Evolutionary conservation across 2,113 vertebrate species (phyloP).

Genomic region (Chamaetylas fuelleborni): DNA sequence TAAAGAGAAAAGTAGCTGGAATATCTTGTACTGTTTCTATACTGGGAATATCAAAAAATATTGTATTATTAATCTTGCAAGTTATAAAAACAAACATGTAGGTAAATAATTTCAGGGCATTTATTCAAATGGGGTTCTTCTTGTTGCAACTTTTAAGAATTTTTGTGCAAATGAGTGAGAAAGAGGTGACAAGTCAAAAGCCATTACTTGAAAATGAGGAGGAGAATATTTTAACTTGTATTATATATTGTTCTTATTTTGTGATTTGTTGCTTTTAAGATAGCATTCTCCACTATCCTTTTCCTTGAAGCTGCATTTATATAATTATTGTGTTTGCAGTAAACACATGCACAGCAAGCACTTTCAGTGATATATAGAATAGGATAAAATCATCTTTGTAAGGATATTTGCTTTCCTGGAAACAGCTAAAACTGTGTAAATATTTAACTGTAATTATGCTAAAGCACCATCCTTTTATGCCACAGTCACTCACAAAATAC

Average conservation of each 20-base stretch:
- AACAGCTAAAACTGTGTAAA: slow-evolving; percentile 55
- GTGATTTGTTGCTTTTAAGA: background rate
- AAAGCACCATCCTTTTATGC: slow-evolving; percentile 42
- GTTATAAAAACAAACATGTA: background rate
- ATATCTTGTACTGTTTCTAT: background rate
- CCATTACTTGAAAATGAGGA: background rate
- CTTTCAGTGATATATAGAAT: background rate
- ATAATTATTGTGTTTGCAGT: background rate
- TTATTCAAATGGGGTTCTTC: background rate
- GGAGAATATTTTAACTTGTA: background rate
- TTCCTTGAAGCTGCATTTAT: background rate
- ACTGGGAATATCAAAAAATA: background rate
- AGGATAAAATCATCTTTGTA: slow-evolving; percentile 19
- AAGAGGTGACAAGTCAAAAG: background rate
- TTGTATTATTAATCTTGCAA: background rate
- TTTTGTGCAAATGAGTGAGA: background rate
- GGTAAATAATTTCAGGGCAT: background rate
- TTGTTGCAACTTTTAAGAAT: background rate
- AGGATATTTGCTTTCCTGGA: slow-evolving; percentile 38
- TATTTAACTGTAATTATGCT: slow-evolving; percentile 63
- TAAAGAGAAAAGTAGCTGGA: background rate
- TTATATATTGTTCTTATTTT: background rate
- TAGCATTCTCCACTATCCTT: background rate
- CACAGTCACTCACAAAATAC: slow-evolving; percentile 45
- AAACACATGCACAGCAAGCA: background rate